Conservation (phyloP, 2,113 vertebrate species). For the Petromus typicus region DNA sequence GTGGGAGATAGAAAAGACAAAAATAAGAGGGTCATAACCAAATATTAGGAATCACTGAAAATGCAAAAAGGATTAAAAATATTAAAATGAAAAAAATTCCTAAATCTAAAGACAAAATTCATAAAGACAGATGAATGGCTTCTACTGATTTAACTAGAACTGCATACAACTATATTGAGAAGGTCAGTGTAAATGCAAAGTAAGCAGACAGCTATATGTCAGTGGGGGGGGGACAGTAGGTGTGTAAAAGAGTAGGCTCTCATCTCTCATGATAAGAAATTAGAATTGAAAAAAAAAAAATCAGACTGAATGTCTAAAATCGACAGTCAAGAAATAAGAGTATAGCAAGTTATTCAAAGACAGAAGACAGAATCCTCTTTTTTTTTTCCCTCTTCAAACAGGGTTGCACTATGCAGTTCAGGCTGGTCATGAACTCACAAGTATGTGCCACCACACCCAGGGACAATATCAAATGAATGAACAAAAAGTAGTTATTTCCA, state of each 20-base stretch:
- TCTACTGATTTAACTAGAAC: background rate
- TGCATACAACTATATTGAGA: background rate
- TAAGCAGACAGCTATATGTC: background rate
- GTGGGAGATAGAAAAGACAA: background rate
- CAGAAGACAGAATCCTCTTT: background rate
- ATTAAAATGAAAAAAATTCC: background rate
- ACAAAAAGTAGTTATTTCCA: background rate
- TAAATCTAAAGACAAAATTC: background rate
- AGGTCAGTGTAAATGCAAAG: background rate
- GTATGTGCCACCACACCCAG: too few relatives aligned
- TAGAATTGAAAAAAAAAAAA: too few relatives aligned
- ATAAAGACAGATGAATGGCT: background rate
- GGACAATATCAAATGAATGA: background rate
- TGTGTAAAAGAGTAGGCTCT: background rate
- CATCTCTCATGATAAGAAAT: background rate
- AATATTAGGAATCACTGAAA: background rate
- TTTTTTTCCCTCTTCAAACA: too few relatives aligned
- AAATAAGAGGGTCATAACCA: background rate
- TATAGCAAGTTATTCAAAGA: background rate
- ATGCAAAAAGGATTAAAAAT: constrained; percentile 27
- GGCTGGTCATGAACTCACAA: too few relatives aligned
- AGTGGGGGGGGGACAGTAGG: background rate
- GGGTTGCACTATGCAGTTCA: too few relatives aligned
- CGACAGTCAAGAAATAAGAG: background rate
- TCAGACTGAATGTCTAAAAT: background rate